Evolutionary conservation across 2,113 vertebrate genomes (phyloP), one percentile per base, ranked within the genome.

Genomic region (Gallinago jamesoni): DNA sequence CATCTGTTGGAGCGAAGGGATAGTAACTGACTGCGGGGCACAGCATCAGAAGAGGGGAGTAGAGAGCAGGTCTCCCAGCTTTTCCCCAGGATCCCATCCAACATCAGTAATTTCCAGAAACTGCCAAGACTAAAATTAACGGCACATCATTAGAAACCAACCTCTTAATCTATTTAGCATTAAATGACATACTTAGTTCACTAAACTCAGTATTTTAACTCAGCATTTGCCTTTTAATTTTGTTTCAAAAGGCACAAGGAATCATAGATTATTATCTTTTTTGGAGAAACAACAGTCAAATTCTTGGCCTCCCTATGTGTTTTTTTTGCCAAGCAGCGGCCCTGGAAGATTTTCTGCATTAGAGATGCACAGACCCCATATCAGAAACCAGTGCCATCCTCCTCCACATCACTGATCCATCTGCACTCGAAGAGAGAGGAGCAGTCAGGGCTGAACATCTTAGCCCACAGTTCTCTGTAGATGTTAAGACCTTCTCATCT

Each of bases 81-180:
- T 74, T 92, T 70, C 15, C 48, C 33, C 0, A 18, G 75, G 52
- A 85, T 75, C 21, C 6, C 9, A 52, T 81, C 39, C 91, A 96
- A 74, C 18, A 77, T 27, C 10, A 77, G 56, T 19, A 43, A 91
- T 59, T 96, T 93, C 27, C 68, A 94, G 84, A 92, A 94, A 89
- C 1, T 84, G 84, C 5, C 75, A 96, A 68, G 12, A 60, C 19
- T 94, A 85, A 90, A 96, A 93, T 75, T 67, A 95, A 87, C 24
- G 20, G n/a, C 33, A 83, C 45, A 66, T 56, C 27, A 85, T 63
- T 85, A 91, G 63, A 92, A 94, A 72, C 3, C 14, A 89, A 79
- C 4, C 31, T 84, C 30, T 91, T 72, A 67, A 93, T 78, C 55
- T 93, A 75, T 67, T 93, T 84, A 85, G 68, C 9, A 17, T 75